phyloP scores from a whole-genome alignment of 2,888 invertebrate genomes.

The Xylophagus ater region DNA sequence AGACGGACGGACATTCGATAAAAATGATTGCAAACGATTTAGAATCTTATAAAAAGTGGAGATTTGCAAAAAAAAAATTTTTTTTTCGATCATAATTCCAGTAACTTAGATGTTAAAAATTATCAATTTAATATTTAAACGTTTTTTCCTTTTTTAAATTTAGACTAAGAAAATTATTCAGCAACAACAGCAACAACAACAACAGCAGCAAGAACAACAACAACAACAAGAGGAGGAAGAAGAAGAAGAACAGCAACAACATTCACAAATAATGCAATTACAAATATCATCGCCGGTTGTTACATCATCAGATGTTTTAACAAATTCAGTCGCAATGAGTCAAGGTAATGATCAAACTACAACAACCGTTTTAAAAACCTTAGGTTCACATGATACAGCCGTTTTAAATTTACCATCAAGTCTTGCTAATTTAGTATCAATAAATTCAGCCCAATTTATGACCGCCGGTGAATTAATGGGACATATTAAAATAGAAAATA shows the following conservation, averaged over 20 bases:
- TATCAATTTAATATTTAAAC: neutral
- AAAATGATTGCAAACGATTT: no score
- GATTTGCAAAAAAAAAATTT: no score
- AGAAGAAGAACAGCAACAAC: slow-evolving; percentile 19
- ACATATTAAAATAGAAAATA: slow-evolving; percentile 31
- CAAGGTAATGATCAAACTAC: slow-evolving; percentile 24
- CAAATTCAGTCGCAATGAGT: slow-evolving; percentile 35
- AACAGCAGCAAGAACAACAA: slow-evolving; percentile 17
- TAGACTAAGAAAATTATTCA: no score
- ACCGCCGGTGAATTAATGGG: slow-evolving; percentile 28
- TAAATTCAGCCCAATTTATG: slow-evolving; percentile 33
- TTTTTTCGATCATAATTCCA: no score
- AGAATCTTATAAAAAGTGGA: no score
- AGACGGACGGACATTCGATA: no score
- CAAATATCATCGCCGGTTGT: slow-evolving; percentile 27
- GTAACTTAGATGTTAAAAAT: no score
- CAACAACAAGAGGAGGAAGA: neutral
- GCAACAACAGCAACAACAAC: slow-evolving; percentile 22
- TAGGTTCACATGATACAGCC: slow-evolving; percentile 29
- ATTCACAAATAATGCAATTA: slow-evolving; percentile 34
- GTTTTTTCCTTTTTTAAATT: no score
- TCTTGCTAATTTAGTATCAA: slow-evolving; percentile 32
- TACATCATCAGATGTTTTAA: slow-evolving; percentile 27
- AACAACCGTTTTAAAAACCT: slow-evolving; percentile 21
- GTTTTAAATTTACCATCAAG: slow-evolving; percentile 30